phyloP scores from a whole-genome alignment of 2,797 vertebrate species.

The Trematomus bernacchii region DNA sequence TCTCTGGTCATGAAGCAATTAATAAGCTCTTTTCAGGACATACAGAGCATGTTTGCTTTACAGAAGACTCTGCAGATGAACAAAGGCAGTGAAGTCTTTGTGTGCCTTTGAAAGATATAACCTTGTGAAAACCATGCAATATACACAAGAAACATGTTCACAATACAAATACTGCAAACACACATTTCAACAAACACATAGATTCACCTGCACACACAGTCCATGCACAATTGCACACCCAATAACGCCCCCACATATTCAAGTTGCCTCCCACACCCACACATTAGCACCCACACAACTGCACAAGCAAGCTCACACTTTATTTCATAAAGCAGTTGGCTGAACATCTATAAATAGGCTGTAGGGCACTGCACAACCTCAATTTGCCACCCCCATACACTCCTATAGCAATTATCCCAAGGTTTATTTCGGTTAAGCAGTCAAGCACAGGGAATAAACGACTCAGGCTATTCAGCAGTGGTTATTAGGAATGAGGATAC shows the following conservation, averaged over 20 bases:
- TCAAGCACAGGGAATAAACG: conserved; percentile 83
- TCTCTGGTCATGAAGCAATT: neutral
- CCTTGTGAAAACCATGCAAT: conserved; percentile 52
- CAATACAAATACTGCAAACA: conserved; percentile 19
- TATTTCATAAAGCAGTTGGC: conserved; percentile 82
- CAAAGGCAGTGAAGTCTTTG: conserved; percentile 40
- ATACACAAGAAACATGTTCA: conserved; percentile 7
- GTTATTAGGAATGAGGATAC: conserved; percentile 81
- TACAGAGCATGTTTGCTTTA: conserved; percentile 20
- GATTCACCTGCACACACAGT: conserved; percentile 1
- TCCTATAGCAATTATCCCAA: conserved; percentile 87
- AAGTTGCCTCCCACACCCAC: conserved; percentile 50
- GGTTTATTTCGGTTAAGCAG: conserved; percentile 88
- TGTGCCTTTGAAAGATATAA: conserved; percentile 58
- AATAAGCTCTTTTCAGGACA: conserved; percentile 46
- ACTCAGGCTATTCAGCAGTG: conserved; percentile 79
- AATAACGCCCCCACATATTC: conserved; percentile 47
- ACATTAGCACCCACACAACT: conserved; percentile 56
- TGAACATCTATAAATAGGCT: conserved; percentile 88
- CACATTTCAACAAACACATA: conserved; percentile 18
- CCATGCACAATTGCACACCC: conserved; percentile 21
- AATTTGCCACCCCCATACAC: conserved; percentile 85
- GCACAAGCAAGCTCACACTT: conserved; percentile 76
- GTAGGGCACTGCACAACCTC: conserved; percentile 85
- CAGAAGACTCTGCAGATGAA: conserved; percentile 52